A percentile compares a stretch with the other conserved stretches of the same genome.
Evolutionary conservation across 2,113 vertebrate species (phyloP).

Genomic region (Menidia beryllina): DNA sequence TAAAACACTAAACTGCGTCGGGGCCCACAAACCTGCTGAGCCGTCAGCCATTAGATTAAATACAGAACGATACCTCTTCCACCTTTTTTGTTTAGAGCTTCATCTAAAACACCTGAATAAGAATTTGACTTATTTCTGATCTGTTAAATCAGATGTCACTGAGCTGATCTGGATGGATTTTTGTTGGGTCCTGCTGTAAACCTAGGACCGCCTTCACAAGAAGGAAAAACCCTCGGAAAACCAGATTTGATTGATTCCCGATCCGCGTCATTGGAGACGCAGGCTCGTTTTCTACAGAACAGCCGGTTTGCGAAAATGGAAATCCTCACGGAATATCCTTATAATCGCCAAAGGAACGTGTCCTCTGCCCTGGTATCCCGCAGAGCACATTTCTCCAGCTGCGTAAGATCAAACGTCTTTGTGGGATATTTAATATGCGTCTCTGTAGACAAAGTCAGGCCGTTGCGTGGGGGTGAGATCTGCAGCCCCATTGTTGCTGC

Average conservation of each 20-base stretch:
- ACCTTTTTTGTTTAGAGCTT: no score
- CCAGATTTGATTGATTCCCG: not conserved
- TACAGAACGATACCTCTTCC: no score
- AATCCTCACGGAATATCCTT: not conserved
- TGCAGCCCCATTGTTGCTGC: constrained; percentile 10
- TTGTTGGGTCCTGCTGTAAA: not conserved
- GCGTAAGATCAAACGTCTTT: not conserved
- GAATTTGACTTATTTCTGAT: not conserved
- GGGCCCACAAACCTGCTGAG: not conserved
- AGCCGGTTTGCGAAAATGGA: constrained; percentile 5
- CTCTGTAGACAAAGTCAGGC: not conserved
- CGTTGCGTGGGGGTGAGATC: constrained; percentile 21
- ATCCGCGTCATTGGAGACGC: not conserved
- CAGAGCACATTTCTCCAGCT: constrained; percentile 1
- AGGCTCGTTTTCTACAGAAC: not conserved
- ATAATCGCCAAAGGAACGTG: constrained; percentile 2
- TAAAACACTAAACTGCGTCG: not conserved
- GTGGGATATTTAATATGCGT: constrained; percentile 21
- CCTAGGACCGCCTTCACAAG: not conserved
- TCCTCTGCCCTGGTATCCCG: not conserved
- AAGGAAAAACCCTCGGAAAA: not conserved
- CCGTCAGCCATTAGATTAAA: no score
- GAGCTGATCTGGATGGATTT: no score
- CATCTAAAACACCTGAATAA: not conserved
- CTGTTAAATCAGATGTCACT: not conserved